Evolutionary conservation across 2,888 invertebrate species (phyloP), one percentile per base, ranked within the genome.

Genomic region (Linnaemya tessellans): DNA sequence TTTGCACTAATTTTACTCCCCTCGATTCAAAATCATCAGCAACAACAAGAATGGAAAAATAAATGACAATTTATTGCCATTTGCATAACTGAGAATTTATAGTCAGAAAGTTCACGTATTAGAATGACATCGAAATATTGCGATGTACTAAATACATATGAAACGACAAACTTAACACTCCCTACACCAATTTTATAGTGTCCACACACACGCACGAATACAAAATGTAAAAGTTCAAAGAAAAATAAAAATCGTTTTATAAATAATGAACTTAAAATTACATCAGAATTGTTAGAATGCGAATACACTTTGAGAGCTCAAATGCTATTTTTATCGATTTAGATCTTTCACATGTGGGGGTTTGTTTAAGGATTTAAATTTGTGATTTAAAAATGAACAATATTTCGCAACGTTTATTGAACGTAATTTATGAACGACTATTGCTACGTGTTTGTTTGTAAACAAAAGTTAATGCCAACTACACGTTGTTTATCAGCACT

Each of bases 351-450:
- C 58, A 35, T 51, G 62, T 41, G 20, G 38, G 46, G n/a, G 8
- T 43, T 64, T 11, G 30, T 70, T 62, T 71, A 41, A 54, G 60
- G 43, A 71, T 71, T 79, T 79, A 71, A 71, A 46, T 71, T 71
- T 79, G 25, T 79, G 30, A 71, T 71, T 70, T 35, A 46, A 11
- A 13, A 43, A 56, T 18, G 5, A 46, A 38, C 46, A n/a, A 3
- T 58, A 60, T 46, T 30, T 58, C 49, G 10, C n/a, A 8, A 51
- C 25, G n/a, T 18, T 38, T 64, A 64, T 62, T 22, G 38, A 35
- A 64, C 64, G n/a, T n/a, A 64, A 25, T 13, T 51, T 41, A 30
- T 20, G 11, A 49, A 60, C 20, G 41, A 11, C 22, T 38, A 25
- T 49, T 74, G 49, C 51, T 38, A 20, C 49, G 46, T 74, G 49